Percentiles rank a stretch among this genome's conserved stretches.
Evolutionary conservation across 2,888 invertebrate genomes (phyloP).

Genomic region (Thera britannica): DNA sequence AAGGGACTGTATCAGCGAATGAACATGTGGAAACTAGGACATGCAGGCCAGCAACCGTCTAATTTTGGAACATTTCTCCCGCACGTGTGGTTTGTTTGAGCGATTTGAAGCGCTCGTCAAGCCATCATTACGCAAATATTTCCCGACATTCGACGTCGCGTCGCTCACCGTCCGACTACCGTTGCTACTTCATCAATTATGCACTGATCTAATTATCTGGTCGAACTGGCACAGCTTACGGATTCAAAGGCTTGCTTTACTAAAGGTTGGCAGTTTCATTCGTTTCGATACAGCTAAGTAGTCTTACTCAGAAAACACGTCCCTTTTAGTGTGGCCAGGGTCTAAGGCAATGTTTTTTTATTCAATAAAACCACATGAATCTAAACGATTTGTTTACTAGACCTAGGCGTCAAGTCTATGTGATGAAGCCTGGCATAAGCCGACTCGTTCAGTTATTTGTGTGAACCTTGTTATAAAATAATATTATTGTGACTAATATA

Average conservation of each 20-base stretch:
- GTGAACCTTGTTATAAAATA: neutral
- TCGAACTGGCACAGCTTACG: constrained; percentile 11
- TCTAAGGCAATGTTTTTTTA: neutral
- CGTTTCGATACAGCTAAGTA: neutral
- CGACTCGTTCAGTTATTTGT: neutral
- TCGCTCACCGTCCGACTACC: constrained; percentile 36
- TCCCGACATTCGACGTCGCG: constrained; percentile 47
- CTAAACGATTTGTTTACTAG: too few species aligned
- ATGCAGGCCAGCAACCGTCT: constrained; percentile 22
- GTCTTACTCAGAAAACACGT: neutral
- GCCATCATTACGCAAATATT: constrained; percentile 62
- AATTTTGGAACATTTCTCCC: constrained; percentile 48
- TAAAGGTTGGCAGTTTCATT: neutral
- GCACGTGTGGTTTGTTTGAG: constrained; percentile 43
- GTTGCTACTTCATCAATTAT: constrained; percentile 60
- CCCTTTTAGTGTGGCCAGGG: too few species aligned
- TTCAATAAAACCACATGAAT: too few species aligned
- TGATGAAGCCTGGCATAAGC: too few species aligned
- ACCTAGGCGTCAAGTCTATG: too few species aligned
- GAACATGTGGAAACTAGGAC: constrained; percentile 10
- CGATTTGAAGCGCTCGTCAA: constrained; percentile 48
- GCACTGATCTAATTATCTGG: constrained; percentile 58
- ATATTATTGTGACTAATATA: neutral
- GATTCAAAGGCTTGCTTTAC: neutral
- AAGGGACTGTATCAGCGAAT: constrained; percentile 1